Percentiles rank a stretch among this genome's conserved stretches.
Evolutionary conservation across 2,797 vertebrate genomes (phyloP).

Genomic region (Enteromius trimaculatus): DNA sequence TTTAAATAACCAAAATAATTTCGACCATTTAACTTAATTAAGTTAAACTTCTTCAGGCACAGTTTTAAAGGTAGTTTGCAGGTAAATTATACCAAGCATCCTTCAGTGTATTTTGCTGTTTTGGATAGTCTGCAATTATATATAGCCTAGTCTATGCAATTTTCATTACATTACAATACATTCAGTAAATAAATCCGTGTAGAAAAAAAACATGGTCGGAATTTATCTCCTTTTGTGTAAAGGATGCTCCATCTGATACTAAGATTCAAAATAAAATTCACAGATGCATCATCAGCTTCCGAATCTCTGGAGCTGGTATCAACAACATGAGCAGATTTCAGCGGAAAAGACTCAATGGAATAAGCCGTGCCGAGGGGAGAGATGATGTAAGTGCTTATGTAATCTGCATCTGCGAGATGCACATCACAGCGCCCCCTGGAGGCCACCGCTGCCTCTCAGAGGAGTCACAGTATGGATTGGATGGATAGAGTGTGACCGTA

Average conservation of each 20-base stretch:
- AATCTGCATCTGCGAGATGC: slow-evolving; percentile 61
- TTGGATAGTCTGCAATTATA: neutral
- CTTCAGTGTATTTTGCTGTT: neutral
- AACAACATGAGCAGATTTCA: slow-evolving; percentile 29
- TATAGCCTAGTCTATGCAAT: neutral
- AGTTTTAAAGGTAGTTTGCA: neutral
- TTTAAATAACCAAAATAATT: too few species aligned
- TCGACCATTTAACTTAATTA: too few species aligned
- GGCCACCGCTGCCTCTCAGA: slow-evolving; percentile 21
- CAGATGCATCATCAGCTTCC: slow-evolving; percentile 1
- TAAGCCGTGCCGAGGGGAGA: slow-evolving; percentile 40
- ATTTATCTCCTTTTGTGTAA: neutral
- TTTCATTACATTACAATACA: neutral
- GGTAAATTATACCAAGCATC: neutral
- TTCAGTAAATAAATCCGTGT: neutral
- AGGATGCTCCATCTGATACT: neutral
- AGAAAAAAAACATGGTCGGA: neutral
- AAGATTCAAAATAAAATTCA: neutral
- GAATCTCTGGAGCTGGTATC: slow-evolving; percentile 32
- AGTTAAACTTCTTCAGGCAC: neutral
- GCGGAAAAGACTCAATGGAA: slow-evolving; percentile 30
- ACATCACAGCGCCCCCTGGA: slow-evolving; percentile 39
- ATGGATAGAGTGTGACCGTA: neutral
- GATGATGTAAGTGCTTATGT: slow-evolving; percentile 76
- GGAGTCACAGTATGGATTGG: slow-evolving; percentile 18